Evolutionary conservation across 2,888 invertebrate genomes (phyloP), one percentile per base, ranked within the genome.

Genomic region (Diaphora mendica): DNA sequence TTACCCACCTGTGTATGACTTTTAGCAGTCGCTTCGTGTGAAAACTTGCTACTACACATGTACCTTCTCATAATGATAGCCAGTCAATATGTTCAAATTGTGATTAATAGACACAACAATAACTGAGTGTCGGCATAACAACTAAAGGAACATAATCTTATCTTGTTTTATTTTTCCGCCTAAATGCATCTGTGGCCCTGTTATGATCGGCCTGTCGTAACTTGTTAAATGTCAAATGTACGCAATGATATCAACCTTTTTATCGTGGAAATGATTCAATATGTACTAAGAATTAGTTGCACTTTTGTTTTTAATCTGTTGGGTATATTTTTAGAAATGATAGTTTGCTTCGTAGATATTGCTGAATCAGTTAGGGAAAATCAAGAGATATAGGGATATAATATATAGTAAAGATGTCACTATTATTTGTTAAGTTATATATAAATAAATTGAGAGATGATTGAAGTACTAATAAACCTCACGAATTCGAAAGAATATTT

Each of bases 21-120:
- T 90, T 91, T 90, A 82, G 87, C 88, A 87, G 89, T 85, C 82
- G 75, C 86, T 75, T 72, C 80, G 89, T 91, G 93, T 92, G 92
- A 93, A 92, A 84, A 88, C 87, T 87, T 86, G 91, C 92, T 90
- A 91, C 90, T 83, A 90, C 83, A 89, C 87, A 88, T 88, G 69
- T 72, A 72, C 42, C 13, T 15, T 26, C 23, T 59, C 78, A 83
- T 91, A 92, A 91, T 92, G 92, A 93, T 93, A 89, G 85, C 87
- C 84, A 87, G 89, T 94, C 94, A 94, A 94, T 94, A 92, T 92
- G 88, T 90, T 91, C 90, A 94, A 94, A 95, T 94, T 95, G 91
- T 94, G 94, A 95, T 94, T 94, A 91, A 94, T 94, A 88, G 87
- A 82, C 69, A 39, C 55, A 75, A 74, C 72, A 72, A 64, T 51